Conservation (phyloP, 2,888 invertebrate species). For the Chrysomela aeneicollis region DNA sequence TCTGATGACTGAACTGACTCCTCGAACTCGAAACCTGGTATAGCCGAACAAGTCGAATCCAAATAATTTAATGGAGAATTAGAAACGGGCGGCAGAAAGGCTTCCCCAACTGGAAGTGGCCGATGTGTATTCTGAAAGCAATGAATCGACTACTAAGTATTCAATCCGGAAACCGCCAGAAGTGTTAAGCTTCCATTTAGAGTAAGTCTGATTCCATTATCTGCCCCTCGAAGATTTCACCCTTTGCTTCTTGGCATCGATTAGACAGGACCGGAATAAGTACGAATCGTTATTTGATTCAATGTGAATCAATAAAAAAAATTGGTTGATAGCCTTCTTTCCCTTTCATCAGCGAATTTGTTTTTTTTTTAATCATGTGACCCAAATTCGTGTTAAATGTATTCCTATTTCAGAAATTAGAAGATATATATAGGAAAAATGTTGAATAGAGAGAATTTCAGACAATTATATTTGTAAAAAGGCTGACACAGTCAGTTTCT, state of each 20-base stretch:
- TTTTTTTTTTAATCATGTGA: too few relatives aligned
- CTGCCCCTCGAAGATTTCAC: constrained; percentile 60
- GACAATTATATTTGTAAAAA: too few relatives aligned
- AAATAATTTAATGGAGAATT: constrained; percentile 60
- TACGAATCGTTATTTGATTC: too few relatives aligned
- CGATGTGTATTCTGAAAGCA: constrained; percentile 58
- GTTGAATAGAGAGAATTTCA: too few relatives aligned
- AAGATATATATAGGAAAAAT: too few relatives aligned
- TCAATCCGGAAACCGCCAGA: constrained; percentile 62
- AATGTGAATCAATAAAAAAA: too few relatives aligned
- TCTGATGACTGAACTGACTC: too few relatives aligned
- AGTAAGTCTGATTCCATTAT: constrained; percentile 63
- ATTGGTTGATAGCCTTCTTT: too few relatives aligned
- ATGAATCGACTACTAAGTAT: constrained; percentile 60
- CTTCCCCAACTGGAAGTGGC: constrained; percentile 51
- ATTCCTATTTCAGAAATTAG: too few relatives aligned
- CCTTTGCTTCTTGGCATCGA: constrained; percentile 48
- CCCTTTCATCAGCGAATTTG: too few relatives aligned
- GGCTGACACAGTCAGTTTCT: too few relatives aligned
- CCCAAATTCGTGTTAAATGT: too few relatives aligned
- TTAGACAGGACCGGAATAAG: constrained; percentile 27
- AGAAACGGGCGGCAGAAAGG: constrained; percentile 47
- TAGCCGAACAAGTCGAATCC: constrained; percentile 50
- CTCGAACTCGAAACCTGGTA: constrained; percentile 2
- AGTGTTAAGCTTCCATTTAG: constrained; percentile 63